Conservation (phyloP, 2,113 vertebrate species). For the Carassius carassius region DNA sequence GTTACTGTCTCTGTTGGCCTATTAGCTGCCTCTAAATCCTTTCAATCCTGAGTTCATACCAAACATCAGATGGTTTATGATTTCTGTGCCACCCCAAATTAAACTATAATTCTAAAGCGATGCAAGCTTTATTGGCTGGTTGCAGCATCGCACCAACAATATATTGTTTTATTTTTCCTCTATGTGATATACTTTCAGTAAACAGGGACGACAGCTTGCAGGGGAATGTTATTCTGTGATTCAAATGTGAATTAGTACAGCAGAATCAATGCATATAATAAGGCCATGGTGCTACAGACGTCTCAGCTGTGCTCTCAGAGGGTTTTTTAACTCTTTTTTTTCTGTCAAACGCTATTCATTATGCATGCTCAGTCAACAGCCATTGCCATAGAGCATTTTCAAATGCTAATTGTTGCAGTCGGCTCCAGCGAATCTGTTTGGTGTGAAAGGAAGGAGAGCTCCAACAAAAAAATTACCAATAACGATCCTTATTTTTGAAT, state of each 20-base stretch:
- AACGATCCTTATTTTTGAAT: neutral
- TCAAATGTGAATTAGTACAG: constrained; percentile 39
- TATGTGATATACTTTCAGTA: constrained; percentile 36
- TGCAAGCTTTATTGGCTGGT: constrained; percentile 43
- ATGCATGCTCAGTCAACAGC: constrained; percentile 56
- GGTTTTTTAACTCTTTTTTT: neutral
- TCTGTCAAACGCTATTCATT: constrained; percentile 56
- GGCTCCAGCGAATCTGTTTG: constrained; percentile 32
- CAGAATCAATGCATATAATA: constrained; percentile 40
- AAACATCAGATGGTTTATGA: constrained; percentile 45
- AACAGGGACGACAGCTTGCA: constrained; percentile 29
- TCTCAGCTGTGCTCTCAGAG: constrained; percentile 41
- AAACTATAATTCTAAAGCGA: constrained; percentile 45
- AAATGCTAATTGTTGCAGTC: constrained; percentile 54
- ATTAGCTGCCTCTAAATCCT: constrained; percentile 8
- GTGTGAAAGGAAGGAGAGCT: constrained; percentile 26
- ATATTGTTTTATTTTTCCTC: constrained; percentile 43
- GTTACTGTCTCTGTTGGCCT: constrained; percentile 9
- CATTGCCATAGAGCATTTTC: constrained; percentile 41
- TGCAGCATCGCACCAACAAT: constrained; percentile 28
- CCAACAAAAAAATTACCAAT: neutral
- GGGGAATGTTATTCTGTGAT: constrained; percentile 39
- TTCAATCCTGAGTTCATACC: constrained; percentile 11
- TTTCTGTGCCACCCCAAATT: constrained; percentile 33
- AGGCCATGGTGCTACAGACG: constrained; percentile 12